Evolutionary conservation across 2,797 vertebrate species (phyloP).

Genomic region (Mormyrus proboscirostris): DNA sequence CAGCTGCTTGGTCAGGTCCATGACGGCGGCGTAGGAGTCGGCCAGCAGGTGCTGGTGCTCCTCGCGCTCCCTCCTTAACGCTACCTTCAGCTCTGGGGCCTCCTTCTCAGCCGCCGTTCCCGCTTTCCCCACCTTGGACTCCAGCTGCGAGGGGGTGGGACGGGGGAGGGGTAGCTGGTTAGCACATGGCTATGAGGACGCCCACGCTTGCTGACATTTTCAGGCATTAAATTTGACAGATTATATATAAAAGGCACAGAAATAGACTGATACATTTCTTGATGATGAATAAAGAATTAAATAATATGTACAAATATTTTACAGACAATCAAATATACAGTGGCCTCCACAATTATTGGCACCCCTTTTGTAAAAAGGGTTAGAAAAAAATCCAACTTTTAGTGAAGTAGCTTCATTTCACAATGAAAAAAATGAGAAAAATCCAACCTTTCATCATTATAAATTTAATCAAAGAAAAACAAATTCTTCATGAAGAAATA

Average conservation of each 20-base stretch:
- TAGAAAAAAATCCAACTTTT: not conserved
- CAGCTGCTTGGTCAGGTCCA: conserved; percentile 94
- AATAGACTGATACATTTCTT: not conserved
- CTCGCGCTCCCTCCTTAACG: conserved; percentile 81
- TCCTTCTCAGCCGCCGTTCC: conserved; percentile 58
- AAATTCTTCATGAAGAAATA: too few species aligned
- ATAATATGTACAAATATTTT: not conserved
- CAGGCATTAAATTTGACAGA: not conserved
- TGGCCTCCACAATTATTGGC: not conserved
- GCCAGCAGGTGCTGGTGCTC: conserved; percentile 93
- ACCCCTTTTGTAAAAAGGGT: not conserved
- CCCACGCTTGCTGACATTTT: not conserved
- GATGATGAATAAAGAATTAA: not conserved
- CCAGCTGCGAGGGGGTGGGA: conserved; percentile 60
- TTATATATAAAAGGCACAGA: not conserved
- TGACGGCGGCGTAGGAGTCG: conserved; percentile 89
- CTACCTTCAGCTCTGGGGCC: conserved; percentile 78
- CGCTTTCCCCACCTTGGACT: conserved; percentile 77
- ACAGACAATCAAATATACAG: not conserved
- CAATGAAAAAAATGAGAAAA: too few species aligned
- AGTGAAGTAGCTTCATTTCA: not conserved
- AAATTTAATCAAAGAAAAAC: too few species aligned
- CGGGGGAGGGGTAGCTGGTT: not conserved
- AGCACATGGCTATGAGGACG: not conserved
- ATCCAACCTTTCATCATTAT: too few species aligned